Evolutionary conservation across 2,113 vertebrate genomes (phyloP).

Genomic region (Paedocypris sp.): DNA sequence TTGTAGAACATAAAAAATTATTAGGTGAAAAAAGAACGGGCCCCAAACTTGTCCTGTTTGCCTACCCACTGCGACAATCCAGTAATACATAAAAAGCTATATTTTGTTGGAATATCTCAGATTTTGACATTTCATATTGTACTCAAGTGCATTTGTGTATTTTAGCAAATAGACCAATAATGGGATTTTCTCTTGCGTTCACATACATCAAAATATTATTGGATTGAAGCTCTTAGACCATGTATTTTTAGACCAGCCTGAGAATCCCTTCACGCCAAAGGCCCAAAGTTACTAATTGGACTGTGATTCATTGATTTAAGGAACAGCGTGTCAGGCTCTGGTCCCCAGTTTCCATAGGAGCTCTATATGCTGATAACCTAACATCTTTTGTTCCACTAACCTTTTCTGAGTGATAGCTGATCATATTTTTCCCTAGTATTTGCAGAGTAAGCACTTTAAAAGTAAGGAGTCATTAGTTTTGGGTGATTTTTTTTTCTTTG

Average conservation of each 20-base stretch:
- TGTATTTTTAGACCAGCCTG: slow-evolving; percentile 5
- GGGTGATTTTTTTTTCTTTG: no score
- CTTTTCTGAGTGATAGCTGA: background rate
- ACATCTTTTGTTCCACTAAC: background rate
- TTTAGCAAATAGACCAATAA: no score
- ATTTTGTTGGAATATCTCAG: no score
- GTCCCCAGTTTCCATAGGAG: background rate
- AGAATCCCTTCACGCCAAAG: slow-evolving; percentile 13
- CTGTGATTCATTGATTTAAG: slow-evolving; percentile 19
- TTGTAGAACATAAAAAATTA: no score
- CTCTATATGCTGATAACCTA: background rate
- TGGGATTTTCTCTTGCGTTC: background rate
- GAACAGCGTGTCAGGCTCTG: background rate
- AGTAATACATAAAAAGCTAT: no score
- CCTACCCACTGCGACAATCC: no score
- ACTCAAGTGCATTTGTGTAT: no score
- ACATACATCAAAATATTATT: background rate
- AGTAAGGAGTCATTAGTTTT: no score
- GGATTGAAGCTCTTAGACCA: background rate
- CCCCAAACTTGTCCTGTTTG: no score
- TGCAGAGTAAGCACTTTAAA: no score
- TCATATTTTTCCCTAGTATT: background rate
- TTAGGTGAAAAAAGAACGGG: no score
- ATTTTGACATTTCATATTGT: no score
- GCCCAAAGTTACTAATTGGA: slow-evolving; percentile 18